phyloP scores from a whole-genome alignment of 30 jellyfish, hydroid and myxozoan genomes.

The Aurelia sp. region DNA sequence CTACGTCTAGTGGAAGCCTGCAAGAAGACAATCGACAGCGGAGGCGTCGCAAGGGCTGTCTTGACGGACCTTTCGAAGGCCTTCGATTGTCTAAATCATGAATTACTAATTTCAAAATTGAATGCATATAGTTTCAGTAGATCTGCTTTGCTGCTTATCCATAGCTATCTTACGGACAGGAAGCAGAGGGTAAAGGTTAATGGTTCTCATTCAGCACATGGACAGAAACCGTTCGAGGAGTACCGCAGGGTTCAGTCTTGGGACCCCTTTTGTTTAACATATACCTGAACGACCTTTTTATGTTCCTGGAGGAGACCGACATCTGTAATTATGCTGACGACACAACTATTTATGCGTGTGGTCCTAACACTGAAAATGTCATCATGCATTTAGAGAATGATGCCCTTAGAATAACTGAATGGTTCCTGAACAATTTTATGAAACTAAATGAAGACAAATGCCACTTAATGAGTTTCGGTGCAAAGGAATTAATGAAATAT shows the following conservation, averaged over 20 bases:
- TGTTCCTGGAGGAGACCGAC: constrained; percentile 17
- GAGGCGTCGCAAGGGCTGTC: constrained; percentile 54
- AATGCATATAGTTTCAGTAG: constrained; percentile 53
- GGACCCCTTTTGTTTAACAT: constrained; percentile 56
- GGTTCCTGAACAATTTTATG: constrained; percentile 38
- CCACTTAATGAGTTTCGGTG: constrained; percentile 44
- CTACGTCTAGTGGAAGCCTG: too few relatives aligned
- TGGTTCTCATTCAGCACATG: constrained; percentile 53
- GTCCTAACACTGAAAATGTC: constrained; percentile 17
- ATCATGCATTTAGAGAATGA: constrained; percentile 26
- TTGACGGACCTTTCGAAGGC: constrained; percentile 52
- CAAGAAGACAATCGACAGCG: constrained; percentile 30
- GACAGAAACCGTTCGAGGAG: constrained; percentile 22
- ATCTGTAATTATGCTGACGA: constrained; percentile 54
- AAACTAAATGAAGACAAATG: constrained; percentile 57
- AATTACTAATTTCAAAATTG: constrained; percentile 39
- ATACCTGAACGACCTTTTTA: constrained; percentile 30
- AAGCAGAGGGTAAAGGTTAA: constrained; percentile 16
- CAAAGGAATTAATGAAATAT: constrained; percentile 11
- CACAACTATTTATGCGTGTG: constrained; percentile 40
- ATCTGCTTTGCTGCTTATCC: constrained; percentile 28
- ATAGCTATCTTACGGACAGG: too few relatives aligned
- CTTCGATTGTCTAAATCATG: constrained; percentile 48
- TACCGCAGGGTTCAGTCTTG: constrained; percentile 58
- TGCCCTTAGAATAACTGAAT: constrained; percentile 20